A percentile compares a stretch with the other conserved stretches of the same genome.
Conservation (phyloP, 2,113 vertebrate genomes). For the Galbula dea region DNA sequence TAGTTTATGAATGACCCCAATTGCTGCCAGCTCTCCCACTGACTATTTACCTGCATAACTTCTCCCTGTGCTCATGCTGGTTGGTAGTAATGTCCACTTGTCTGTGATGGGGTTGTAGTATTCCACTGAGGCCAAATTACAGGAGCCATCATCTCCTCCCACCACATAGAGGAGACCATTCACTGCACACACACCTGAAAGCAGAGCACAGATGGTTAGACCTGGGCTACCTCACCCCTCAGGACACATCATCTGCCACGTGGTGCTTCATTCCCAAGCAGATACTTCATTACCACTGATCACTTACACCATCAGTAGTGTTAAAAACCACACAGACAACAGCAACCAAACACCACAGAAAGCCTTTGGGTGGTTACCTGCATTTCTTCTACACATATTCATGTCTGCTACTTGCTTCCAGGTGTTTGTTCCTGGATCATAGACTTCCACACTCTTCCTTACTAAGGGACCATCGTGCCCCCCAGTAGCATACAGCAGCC, state of each 20-base stretch:
- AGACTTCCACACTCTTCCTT: conserved; percentile 95
- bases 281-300: not conserved
- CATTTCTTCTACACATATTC: conserved; percentile 97
- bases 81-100: conserved; percentile 93
- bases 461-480: conserved; percentile 94
- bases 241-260: fast-evolving
- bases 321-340: not conserved
- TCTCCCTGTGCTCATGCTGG: conserved; percentile 94
- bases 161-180: conserved; percentile 94
- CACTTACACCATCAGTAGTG: not conserved
- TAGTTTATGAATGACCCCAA: not conserved
- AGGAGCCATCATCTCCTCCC: conserved; percentile 93
- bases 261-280: not conserved
- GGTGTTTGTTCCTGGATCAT: conserved; percentile 83
- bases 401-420: conserved; percentile 96
- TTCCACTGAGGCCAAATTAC: conserved; percentile 93
- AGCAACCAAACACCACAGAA: not conserved
- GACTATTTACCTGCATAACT: conserved; percentile 86
- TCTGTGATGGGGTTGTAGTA: conserved; percentile 91
- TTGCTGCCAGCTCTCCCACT: not conserved
- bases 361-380: conserved; percentile 74
- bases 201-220: not conserved
- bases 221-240: not conserved
- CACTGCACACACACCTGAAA: conserved; percentile 89
- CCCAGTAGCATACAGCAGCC: conserved; percentile 90